phyloP scores from a whole-genome alignment of 2,113 vertebrate genomes.

The Gobius niger region DNA sequence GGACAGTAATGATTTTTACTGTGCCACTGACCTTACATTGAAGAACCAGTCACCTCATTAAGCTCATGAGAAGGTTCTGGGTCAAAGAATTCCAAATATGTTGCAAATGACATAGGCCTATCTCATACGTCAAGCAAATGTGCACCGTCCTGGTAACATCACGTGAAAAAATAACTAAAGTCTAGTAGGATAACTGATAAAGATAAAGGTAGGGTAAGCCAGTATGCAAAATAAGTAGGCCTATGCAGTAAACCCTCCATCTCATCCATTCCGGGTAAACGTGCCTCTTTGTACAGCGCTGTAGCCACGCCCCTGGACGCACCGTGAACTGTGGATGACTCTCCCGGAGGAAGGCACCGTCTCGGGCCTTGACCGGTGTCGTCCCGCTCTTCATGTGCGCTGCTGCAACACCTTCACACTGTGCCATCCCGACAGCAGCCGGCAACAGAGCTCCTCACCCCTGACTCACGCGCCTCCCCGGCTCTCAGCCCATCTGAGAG shows the following conservation, averaged over 20 bases:
- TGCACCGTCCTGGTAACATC: too few relatives aligned
- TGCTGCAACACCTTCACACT: constrained; percentile 47
- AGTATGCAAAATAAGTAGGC: too few relatives aligned
- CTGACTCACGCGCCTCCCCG: constrained; percentile 27
- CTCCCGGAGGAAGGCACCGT: constrained; percentile 54
- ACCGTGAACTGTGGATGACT: constrained; percentile 48
- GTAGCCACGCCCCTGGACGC: constrained; percentile 1
- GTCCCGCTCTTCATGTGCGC: constrained; percentile 52
- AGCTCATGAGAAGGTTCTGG: constrained; percentile 7
- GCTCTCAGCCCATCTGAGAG: constrained; percentile 43
- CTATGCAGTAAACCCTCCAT: too few relatives aligned
- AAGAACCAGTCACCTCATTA: not conserved
- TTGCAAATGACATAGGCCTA: not conserved
- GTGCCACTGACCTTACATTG: not conserved
- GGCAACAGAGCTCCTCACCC: constrained; percentile 40
- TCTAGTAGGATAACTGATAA: too few relatives aligned
- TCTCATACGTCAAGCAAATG: too few relatives aligned
- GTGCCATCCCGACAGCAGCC: constrained; percentile 38
- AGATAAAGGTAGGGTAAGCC: too few relatives aligned
- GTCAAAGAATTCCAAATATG: not conserved
- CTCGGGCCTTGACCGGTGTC: constrained; percentile 58
- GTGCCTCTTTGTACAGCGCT: not conserved
- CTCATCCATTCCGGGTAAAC: too few relatives aligned
- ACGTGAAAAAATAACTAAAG: too few relatives aligned
- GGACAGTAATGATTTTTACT: not conserved